Conservation (phyloP, 2,797 vertebrate species). For the Gadopsis bispinosus region DNA sequence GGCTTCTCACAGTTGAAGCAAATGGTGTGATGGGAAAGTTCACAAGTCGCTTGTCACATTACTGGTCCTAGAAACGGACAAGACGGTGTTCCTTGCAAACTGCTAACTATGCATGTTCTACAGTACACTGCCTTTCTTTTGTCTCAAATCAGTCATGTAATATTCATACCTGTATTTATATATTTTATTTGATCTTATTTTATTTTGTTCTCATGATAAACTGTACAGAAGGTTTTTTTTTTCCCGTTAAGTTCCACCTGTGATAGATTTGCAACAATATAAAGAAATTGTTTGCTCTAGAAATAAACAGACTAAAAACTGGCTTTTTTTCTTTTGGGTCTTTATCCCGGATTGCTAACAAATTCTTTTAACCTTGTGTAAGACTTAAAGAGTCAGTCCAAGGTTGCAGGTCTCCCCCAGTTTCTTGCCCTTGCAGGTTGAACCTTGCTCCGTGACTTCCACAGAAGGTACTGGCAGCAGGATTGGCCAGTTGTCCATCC, state of each 20-base stretch:
- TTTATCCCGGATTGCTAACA: neutral
- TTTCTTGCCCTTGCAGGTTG: conserved; percentile 1
- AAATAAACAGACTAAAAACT: conserved; percentile 87
- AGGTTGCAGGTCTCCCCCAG: neutral
- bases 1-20: conserved; percentile 78
- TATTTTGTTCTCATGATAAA: conserved; percentile 84
- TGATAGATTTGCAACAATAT: conserved; percentile 92
- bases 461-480: neutral
- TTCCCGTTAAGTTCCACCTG: conserved; percentile 89
- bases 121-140: conserved; percentile 77
- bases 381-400: neutral
- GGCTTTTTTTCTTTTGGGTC: conserved; percentile 18
- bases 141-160: conserved; percentile 87
- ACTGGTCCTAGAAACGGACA: conserved; percentile 66
- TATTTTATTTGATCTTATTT: conserved; percentile 78
- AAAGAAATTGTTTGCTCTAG: conserved; percentile 92
- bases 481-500: conserved; percentile 28
- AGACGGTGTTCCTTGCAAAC: conserved; percentile 77
- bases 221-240: conserved; percentile 89
- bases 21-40: conserved; percentile 76
- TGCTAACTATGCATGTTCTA: conserved; percentile 89
- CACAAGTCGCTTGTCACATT: conserved; percentile 45
- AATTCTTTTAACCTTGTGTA: neutral
- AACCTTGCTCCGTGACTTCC: conserved; percentile 20
- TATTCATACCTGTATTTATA: conserved; percentile 95